Percentiles rank a stretch among this genome's conserved stretches.
Conservation (phyloP, 2,797 vertebrate species). For the Phoeniculus purpureus region DNA sequence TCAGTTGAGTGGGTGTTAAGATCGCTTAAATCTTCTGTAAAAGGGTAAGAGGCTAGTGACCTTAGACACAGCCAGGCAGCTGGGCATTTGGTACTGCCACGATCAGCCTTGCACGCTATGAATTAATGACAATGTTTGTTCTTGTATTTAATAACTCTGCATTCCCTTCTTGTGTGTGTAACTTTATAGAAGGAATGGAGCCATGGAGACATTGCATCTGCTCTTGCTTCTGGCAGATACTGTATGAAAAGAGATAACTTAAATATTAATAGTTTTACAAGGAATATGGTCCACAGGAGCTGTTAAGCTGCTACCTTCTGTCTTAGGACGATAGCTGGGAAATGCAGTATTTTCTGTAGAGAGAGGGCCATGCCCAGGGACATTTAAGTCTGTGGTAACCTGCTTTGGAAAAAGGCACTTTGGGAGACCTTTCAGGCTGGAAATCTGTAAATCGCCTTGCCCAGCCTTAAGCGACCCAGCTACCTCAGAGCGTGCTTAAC, state of each 20-base stretch:
- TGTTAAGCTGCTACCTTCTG: not conserved
- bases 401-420: conserved; percentile 14
- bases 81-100: not conserved
- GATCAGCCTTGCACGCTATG: not conserved
- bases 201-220: not conserved
- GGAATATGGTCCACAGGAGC: not conserved
- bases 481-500: not conserved
- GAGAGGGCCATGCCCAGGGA: not conserved
- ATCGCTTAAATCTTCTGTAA: not conserved
- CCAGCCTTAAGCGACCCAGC: not conserved
- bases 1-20: not conserved
- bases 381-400: conserved; percentile 33
- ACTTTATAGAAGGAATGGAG: conserved; percentile 11
- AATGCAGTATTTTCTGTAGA: not conserved
- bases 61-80: not conserved
- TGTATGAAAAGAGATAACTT: conserved; percentile 25
- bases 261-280: conserved; percentile 59
- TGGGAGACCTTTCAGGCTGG: conserved; percentile 5
- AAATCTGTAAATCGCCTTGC: not conserved
- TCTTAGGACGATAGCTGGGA: not conserved
- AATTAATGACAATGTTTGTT: conserved; percentile 5
- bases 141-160: not conserved
- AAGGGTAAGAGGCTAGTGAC: not conserved
- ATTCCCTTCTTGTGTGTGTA: not conserved
- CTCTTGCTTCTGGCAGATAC: conserved; percentile 48